Evolutionary conservation across 1,140 invertebrate genomes (phyloP), one percentile per base, ranked within the genome.

Genomic region (Idris sp.): DNA sequence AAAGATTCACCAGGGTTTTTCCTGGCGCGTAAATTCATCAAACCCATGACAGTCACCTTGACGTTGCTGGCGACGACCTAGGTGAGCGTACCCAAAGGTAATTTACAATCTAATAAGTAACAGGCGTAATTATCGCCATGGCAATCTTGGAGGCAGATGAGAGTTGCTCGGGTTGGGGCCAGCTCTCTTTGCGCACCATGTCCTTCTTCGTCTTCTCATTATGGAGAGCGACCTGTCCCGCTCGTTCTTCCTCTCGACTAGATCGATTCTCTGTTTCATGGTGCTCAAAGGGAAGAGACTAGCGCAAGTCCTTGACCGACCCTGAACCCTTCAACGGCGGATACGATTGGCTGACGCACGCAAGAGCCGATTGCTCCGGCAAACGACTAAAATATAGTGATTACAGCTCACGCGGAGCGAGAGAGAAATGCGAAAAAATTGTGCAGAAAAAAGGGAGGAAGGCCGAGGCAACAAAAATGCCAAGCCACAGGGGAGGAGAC

Each of bases 301-400:
- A 77, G 68, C 58, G 62, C 38, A 76, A 84, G 83, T 84, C 83
- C 83, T 84, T 84, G 83, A 83, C 83, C 83, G 83, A 80, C 83
- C 83, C 80, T 84, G 83, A 84, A 84, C 83, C 81, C 74, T 61
- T 67, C 72, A 79, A 71, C 77, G 71, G 76, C 75, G 78, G 38
- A 71, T 43, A 69, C 56, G 77, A 80, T 81, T 78, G 74, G 78
- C 67, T 71, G 77, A 68, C 73, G 73, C 69, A 72, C 77, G 71
- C 72, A 65, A 80, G 67, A 76, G 56, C 76, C 80, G 69, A 79
- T 80, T 79, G 79, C 80, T 78, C 74, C 61, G 74, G 53, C 74
- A 62, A 76, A 61, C 62, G 58, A 77, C 74, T 81, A 81, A 83
- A 83, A 81, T 83, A 83, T 81, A 83, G 82, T 80, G 81, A 83